Base-by-base conservation (phyloP, 2,113 vertebrate genomes). In the Tautogolabrus adspersus region DNA sequence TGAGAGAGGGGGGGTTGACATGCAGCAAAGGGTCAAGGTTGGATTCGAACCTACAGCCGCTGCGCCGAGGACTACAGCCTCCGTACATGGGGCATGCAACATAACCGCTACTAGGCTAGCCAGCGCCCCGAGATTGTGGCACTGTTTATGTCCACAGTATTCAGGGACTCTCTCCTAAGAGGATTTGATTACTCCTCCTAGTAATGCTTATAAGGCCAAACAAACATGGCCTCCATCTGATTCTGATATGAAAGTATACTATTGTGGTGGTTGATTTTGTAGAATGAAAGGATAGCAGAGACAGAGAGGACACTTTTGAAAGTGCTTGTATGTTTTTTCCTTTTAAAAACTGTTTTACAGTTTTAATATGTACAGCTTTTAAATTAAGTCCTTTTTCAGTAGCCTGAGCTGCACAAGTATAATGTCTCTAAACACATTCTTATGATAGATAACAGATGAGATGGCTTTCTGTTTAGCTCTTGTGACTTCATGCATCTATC, bases 151-250 rank as follows among this genome's bases (percentile, higher is more conserved):
- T 81, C 76, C 80, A 81, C 51, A 46, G 66, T 19, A 3, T 73
- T 19, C 1, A 49, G 38, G 58, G 72, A 55, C 23, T 77, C 82
- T 87, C 58, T 61, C 37, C 61, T 90, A 89, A 92, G 84, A 91
- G 87, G 91, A 94, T 92, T 90, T 89, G 42, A 79, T 77, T 71
- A 77, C 37, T 80, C 69, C 61, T 66, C 42, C 4, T 26, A 26
- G 47, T 74, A 88, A 87, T 65, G 66, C 69, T 71, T 63, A 49
- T 58, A 68, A 72, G 87, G 75, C 82, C 69, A 44, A 22, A 66
- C 19, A 46, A 66, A 72, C 68, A 46, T 8, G 63, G 52, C 42
- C 38, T 75, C 49, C 51, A 57, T 73, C 38, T 59, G 16, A 49
- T 13, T 46, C 10, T 10, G 46, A 49, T 6, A 49, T 10, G 13